These are phyloP conservation scores for Cephus runcator DNA, from an alignment of 2,888 invertebrate species.

Conservation along the genomic window DNA sequence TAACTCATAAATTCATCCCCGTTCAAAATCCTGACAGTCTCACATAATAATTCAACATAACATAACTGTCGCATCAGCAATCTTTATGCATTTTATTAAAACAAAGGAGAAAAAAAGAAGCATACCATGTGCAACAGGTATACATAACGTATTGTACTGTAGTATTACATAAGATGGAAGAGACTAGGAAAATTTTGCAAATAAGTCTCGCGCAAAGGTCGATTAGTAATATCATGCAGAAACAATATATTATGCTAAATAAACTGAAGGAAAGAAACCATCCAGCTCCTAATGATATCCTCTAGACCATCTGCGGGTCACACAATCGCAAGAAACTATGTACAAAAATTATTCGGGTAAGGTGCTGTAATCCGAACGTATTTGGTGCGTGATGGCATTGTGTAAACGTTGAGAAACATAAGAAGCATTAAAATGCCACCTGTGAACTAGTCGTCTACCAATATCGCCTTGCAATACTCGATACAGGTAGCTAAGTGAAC, in stretches of 20 bases:
- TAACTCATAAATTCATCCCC: not conserved
- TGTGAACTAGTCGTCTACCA: slow-evolving; percentile 29
- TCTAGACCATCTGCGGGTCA: not conserved
- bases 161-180: not conserved
- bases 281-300: not conserved
- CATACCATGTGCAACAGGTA: not conserved
- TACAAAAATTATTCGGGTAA: not conserved
- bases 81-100: not conserved
- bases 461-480: slow-evolving; percentile 18
- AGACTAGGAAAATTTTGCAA: not conserved
- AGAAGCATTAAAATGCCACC: slow-evolving; percentile 38
- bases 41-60: not conserved
- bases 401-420: slow-evolving; percentile 40
- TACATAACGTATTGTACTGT: not conserved
- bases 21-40: not conserved
- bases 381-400: slow-evolving; percentile 31
- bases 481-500: not conserved
- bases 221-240: not conserved
- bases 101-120: not conserved
- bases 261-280: not conserved
- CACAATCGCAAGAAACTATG: not conserved
- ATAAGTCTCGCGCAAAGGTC: not conserved
- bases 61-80: not conserved
- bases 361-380: slow-evolving; percentile 26
- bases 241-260: not conserved